Base-by-base conservation (phyloP, 2,888 invertebrate genomes). In the Timema cristinae region DNA sequence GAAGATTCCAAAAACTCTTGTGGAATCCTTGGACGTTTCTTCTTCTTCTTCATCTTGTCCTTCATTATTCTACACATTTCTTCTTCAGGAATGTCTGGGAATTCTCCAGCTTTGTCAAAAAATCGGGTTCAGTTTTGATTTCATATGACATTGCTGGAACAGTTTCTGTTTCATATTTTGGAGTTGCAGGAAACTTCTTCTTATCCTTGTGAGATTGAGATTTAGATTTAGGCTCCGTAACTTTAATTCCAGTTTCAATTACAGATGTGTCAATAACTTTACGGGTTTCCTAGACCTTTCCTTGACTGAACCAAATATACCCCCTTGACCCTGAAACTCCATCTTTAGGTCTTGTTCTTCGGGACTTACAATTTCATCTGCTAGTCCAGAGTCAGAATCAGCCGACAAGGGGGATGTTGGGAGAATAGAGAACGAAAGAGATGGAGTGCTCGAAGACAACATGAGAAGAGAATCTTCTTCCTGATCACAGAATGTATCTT, bases 21-120 rank as follows among this genome's bases (percentile, higher is more conserved):
- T 52, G 77, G 73, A 68, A 77, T 68, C 48, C 75, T 74, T 13
- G 75, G 76, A 47, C 77, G 75, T 73, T 77, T 77, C 73, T 77
- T 78, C 32, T 77, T 78, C 72, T 78, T 78, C 73, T 75, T 76
- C 67, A 76, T 67, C 71, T 76, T 76, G 61, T 73, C 76, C 68
- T 77, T 75, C 72, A 76, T 75, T 71, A 76, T 67, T 76, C 76
- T 75, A 76, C 76, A 67, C 59, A 76, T 74, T 69, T 79, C 76
- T 77, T 81, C 81, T 72, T 81, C 82, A 74, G 81, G 81, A 48
- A 68, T 69, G 56, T 61, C 67, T 76, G 80, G 79, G 7, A 82
- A 75, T 71, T 81, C 81, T 72, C 78, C 82, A n/a, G 32, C 32
- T 51, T 47, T n/a, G 10, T 66, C 47, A 32, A 48, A 32, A 32